Evolutionary conservation across 2,113 vertebrate genomes (phyloP).

Genomic region (Saguinus imperator): DNA sequence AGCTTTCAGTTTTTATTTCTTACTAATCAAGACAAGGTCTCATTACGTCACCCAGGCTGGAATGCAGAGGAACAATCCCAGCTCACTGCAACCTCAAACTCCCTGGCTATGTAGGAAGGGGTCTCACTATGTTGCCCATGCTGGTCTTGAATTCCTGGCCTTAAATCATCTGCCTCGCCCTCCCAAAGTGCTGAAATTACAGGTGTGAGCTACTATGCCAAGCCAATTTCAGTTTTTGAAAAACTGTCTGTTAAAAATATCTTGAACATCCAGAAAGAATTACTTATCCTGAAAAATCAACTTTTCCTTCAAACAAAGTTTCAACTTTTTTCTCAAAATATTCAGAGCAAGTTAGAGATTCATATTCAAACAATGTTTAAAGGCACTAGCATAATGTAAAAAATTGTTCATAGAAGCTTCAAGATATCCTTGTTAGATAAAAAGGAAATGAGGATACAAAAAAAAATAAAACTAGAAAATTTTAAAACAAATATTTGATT

Average conservation of each 20-base stretch:
- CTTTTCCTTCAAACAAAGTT: neutral
- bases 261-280: neutral
- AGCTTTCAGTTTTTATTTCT: too few species aligned
- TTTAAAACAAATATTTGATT: neutral
- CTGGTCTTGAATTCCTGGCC: too few species aligned
- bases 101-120: too few species aligned
- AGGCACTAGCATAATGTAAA: neutral
- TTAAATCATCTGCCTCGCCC: too few species aligned
- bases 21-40: too few species aligned
- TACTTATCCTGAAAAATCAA: neutral
- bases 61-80: too few species aligned
- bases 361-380: neutral
- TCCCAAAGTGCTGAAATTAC: too few species aligned
- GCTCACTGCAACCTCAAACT: too few species aligned
- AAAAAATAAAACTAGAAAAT: neutral
- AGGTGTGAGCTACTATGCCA: too few species aligned
- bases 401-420: neutral
- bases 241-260: neutral
- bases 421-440: neutral
- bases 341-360: neutral
- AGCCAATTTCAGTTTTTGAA: neutral
- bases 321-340: slow-evolving; percentile 29
- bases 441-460: neutral
- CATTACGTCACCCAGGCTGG: too few species aligned
- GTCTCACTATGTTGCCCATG: too few species aligned